These are phyloP conservation scores for Actenoides lindsayi DNA, from an alignment of 2,113 vertebrate species.

Conservation along the genomic window DNA sequence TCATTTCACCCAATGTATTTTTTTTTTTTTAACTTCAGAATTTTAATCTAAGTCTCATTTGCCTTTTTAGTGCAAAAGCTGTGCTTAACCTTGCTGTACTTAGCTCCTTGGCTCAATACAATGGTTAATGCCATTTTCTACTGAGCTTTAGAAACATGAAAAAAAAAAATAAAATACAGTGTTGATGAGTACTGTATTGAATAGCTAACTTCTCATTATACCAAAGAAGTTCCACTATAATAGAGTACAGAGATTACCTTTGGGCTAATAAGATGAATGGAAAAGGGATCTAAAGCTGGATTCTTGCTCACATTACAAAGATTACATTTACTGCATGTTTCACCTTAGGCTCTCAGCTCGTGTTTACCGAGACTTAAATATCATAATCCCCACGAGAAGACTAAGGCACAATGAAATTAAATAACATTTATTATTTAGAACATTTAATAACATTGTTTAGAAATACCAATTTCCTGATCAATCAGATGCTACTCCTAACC, in stretches of 20 bases:
- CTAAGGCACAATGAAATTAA: background rate
- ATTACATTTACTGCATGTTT: constrained; percentile 43
- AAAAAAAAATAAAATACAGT: background rate
- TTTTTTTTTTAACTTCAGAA: background rate
- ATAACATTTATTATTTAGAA: constrained; percentile 15
- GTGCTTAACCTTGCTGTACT: constrained; percentile 51
- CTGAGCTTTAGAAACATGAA: constrained; percentile 25
- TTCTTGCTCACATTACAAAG: background rate
- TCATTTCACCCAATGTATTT: constrained; percentile 50
- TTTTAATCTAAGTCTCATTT: constrained; percentile 52
- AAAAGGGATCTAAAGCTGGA: background rate
- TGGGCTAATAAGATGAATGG: constrained; percentile 14
- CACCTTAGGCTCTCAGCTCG: constrained; percentile 24
- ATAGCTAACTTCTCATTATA: constrained; percentile 44
- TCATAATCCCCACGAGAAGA: background rate
- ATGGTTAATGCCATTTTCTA: constrained; percentile 32
- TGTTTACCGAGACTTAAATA: constrained; percentile 41
- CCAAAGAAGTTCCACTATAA: background rate
- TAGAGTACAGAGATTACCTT: background rate
- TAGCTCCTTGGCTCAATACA: constrained; percentile 18
- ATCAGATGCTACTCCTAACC: background rate
- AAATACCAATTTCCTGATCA: background rate
- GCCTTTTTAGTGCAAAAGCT: constrained; percentile 18
- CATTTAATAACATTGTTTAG: background rate
- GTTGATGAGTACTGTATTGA: constrained; percentile 16